Conservation (phyloP, 1,140 invertebrate species). For the Rhysida immarginata region DNA sequence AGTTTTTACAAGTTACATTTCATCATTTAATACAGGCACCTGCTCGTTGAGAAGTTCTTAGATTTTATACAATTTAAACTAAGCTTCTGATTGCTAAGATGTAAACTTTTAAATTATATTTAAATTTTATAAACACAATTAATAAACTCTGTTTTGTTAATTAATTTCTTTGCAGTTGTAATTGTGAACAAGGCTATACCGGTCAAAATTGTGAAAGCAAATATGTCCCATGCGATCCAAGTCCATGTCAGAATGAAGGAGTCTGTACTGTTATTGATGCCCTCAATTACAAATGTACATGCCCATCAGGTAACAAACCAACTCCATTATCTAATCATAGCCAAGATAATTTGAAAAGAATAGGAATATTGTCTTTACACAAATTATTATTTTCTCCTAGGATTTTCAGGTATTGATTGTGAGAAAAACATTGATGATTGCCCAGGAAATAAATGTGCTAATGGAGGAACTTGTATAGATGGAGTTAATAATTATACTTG, state of each 20-base stretch:
- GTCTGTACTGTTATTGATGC: slow-evolving; percentile 54
- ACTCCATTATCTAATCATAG: neutral
- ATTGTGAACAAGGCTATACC: slow-evolving; percentile 72
- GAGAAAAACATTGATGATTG: slow-evolving; percentile 68
- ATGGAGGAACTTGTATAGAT: slow-evolving; percentile 77
- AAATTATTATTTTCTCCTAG: slow-evolving; percentile 33
- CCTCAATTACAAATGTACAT: slow-evolving; percentile 67
- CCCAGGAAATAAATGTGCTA: slow-evolving; percentile 71
- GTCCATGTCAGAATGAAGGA: slow-evolving; percentile 76
- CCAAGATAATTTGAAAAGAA: neutral
- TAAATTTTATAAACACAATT: too few relatives aligned
- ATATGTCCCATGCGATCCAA: slow-evolving; percentile 78
- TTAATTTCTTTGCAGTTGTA: slow-evolving; percentile 52
- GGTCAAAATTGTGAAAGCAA: slow-evolving; percentile 77
- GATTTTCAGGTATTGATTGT: slow-evolving; percentile 68
- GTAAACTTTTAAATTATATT: too few relatives aligned
- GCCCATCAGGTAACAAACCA: slow-evolving; percentile 54
- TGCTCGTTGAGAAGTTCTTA: neutral
- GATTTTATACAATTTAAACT: neutral
- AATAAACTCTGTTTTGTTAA: too few relatives aligned
- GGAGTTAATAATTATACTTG: slow-evolving; percentile 74
- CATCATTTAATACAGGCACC: too few relatives aligned
- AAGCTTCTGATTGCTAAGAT: too few relatives aligned
- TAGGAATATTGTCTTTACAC: too few relatives aligned
- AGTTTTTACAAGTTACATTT: too few relatives aligned